phyloP scores from a whole-genome alignment of 2,888 invertebrate species.

The Nephrotoma guestfalica region DNA sequence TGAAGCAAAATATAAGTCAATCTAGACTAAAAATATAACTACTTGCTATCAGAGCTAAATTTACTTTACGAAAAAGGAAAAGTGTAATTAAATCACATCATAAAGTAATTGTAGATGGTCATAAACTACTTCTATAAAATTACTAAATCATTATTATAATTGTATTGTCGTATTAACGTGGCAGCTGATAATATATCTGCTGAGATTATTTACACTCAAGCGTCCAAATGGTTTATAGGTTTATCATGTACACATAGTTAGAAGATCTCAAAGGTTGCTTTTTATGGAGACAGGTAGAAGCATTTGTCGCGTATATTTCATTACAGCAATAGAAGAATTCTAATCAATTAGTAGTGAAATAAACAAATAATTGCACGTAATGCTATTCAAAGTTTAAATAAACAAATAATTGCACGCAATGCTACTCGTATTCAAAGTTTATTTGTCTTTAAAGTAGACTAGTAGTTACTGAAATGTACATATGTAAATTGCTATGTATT shows the following conservation, averaged over 20 bases:
- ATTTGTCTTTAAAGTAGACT: background rate
- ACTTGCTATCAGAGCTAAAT: background rate
- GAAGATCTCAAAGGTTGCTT: background rate
- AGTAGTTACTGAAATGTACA: background rate
- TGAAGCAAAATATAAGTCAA: background rate
- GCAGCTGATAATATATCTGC: background rate
- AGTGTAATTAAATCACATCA: background rate
- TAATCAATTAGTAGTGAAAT: background rate
- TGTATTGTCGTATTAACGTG: background rate
- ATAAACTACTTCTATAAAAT: background rate
- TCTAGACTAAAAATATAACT: background rate
- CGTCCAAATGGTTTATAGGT: background rate
- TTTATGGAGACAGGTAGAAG: background rate
- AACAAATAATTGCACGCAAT: background rate
- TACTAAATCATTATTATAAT: too few relatives aligned
- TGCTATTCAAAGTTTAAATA: background rate
- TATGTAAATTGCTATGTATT: background rate
- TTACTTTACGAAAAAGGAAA: background rate
- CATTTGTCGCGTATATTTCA: background rate
- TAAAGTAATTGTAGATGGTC: background rate
- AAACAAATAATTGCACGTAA: background rate
- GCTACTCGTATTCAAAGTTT: background rate
- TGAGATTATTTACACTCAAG: background rate
- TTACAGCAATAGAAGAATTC: background rate
- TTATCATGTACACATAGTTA: too few relatives aligned